A percentile compares a stretch with the other conserved stretches of the same genome.
phyloP scores from a whole-genome alignment of 2,113 vertebrate genomes.

The Alethe castanea region DNA sequence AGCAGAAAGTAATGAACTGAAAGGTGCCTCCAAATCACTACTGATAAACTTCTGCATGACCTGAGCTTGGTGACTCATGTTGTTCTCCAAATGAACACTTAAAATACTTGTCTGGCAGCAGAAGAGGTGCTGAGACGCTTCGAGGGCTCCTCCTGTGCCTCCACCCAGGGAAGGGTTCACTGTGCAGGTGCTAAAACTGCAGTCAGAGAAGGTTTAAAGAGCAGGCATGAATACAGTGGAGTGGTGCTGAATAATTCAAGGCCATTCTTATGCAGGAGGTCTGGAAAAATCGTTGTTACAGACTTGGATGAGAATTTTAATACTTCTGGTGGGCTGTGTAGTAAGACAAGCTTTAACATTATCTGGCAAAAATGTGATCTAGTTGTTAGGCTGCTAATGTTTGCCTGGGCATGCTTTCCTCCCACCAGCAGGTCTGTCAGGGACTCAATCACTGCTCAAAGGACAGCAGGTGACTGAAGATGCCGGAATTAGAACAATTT shows the following conservation, averaged over 20 bases:
- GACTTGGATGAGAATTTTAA: conserved; percentile 24
- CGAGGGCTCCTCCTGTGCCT: background rate
- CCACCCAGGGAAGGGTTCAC: background rate
- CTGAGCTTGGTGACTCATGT: conserved; percentile 10
- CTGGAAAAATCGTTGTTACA: conserved; percentile 24
- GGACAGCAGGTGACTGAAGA: background rate
- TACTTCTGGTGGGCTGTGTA: conserved; percentile 18
- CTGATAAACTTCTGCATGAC: background rate
- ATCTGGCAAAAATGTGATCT: conserved; percentile 18
- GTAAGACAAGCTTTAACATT: conserved; percentile 4
- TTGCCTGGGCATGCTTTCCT: conserved; percentile 20
- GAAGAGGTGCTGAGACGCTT: background rate
- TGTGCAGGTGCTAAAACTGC: background rate
- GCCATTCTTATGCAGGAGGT: background rate
- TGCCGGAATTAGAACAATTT: background rate
- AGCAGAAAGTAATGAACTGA: conserved; percentile 8
- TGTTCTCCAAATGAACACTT: background rate
- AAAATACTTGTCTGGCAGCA: background rate
- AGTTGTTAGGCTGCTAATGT: conserved; percentile 1
- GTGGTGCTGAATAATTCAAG: conserved; percentile 20
- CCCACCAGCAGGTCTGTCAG: conserved; percentile 11
- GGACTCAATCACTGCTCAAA: background rate
- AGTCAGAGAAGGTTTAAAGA: background rate
- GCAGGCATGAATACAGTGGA: background rate
- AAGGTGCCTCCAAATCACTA: background rate